Evolutionary conservation across 2,797 vertebrate species (phyloP).

Genomic region (Cossypha niveicapilla): DNA sequence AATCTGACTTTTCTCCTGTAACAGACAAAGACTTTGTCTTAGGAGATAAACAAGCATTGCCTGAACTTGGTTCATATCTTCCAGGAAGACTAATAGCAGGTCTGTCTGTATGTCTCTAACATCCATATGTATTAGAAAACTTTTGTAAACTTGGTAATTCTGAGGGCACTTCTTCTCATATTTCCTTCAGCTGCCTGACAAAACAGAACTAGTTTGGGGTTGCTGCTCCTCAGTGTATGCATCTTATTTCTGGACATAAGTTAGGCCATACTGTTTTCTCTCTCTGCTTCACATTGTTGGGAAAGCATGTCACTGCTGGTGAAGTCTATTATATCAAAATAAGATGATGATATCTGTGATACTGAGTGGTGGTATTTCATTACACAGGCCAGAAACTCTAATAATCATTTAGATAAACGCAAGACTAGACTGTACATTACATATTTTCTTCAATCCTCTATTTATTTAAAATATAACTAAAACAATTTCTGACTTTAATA

Average conservation of each 20-base stretch:
- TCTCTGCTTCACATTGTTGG: neutral
- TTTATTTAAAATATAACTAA: neutral
- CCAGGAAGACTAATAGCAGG: neutral
- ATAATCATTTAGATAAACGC: neutral
- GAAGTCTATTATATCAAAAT: neutral
- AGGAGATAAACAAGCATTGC: neutral
- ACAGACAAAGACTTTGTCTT: neutral
- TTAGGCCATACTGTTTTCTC: neutral
- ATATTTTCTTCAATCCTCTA: neutral
- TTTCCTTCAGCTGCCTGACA: neutral
- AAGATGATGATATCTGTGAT: neutral
- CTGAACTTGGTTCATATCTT: neutral
- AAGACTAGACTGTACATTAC: neutral
- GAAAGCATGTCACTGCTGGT: neutral
- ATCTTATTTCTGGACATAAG: neutral
- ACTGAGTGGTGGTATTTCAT: neutral
- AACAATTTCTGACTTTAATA: neutral
- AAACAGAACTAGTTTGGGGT: neutral
- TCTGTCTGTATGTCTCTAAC: neutral
- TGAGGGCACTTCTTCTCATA: neutral
- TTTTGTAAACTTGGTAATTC: neutral
- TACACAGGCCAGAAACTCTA: neutral
- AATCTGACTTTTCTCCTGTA: neutral
- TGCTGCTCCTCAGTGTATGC: neutral
- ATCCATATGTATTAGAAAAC: neutral